Percentiles rank a stretch among this genome's conserved stretches.
Evolutionary conservation across 2,797 vertebrate genomes (phyloP).

Genomic region (Lateolabrax maculatus): DNA sequence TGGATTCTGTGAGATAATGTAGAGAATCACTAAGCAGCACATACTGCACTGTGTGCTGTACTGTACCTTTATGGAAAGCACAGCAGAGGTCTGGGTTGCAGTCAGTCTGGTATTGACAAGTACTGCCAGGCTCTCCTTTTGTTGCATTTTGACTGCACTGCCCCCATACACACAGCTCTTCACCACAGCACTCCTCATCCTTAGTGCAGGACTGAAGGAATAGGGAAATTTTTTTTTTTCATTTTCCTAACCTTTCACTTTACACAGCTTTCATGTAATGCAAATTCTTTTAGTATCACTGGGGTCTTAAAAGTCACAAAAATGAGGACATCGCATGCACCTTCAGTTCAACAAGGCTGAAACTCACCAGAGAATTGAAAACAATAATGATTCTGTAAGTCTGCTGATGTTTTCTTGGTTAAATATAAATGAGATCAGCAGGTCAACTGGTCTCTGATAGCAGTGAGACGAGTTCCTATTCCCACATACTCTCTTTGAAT

Average conservation of each 20-base stretch:
- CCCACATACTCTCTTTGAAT: neutral
- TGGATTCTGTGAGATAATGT: neutral
- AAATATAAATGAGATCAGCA: slow-evolving; percentile 40
- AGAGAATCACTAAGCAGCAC: neutral
- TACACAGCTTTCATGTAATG: neutral
- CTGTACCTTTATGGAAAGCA: slow-evolving; percentile 91
- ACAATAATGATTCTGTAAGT: slow-evolving; percentile 7
- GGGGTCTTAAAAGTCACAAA: neutral
- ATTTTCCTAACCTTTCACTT: neutral
- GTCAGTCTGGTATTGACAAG: slow-evolving; percentile 91
- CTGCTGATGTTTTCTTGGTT: neutral
- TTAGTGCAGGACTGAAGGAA: slow-evolving; percentile 87
- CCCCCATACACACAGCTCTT: slow-evolving; percentile 93
- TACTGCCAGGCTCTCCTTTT: slow-evolving; percentile 91
- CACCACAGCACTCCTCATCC: slow-evolving; percentile 92
- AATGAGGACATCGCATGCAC: neutral
- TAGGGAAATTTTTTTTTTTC: neutral
- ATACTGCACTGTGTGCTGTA: neutral
- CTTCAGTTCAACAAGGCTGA: neutral
- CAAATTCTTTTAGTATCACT: neutral
- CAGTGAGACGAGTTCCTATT: slow-evolving; percentile 1
- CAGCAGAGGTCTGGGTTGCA: slow-evolving; percentile 92
- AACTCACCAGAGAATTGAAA: neutral
- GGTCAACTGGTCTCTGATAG: slow-evolving; percentile 34
- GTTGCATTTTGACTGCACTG: slow-evolving; percentile 85